phyloP scores from a whole-genome alignment of 1,140 invertebrate species.

The Platorchestia sp. region DNA sequence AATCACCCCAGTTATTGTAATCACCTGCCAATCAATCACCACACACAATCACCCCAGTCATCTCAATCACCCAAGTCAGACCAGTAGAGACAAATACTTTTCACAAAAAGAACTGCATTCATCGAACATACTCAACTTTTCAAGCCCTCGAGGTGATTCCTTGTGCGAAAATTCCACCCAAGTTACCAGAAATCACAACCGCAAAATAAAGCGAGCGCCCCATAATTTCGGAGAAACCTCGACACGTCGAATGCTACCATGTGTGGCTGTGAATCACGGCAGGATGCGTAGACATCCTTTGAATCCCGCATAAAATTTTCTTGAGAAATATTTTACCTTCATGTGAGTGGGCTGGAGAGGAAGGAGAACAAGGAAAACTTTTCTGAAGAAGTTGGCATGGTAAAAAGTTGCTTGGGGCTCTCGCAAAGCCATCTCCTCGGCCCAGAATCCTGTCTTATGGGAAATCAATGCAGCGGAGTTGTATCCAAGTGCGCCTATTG shows the following conservation, averaged over 20 bases:
- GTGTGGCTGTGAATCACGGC: neutral
- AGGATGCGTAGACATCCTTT: neutral
- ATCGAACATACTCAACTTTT: too few relatives aligned
- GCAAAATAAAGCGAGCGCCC: neutral
- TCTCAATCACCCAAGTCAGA: neutral
- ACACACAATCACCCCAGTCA: neutral
- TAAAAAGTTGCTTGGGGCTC: slow-evolving; percentile 32
- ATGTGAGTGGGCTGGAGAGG: neutral
- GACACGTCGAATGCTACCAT: neutral
- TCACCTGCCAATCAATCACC: too few relatives aligned
- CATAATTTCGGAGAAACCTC: neutral
- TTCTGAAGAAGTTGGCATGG: slow-evolving; percentile 12
- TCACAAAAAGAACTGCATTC: neutral
- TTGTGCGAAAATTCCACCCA: neutral
- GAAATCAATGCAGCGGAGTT: slow-evolving; percentile 52
- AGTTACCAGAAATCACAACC: neutral
- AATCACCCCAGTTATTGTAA: neutral
- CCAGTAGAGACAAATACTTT: neutral
- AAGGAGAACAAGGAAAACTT: slow-evolving; percentile 12
- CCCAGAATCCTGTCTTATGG: slow-evolving; percentile 30
- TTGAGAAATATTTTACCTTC: neutral
- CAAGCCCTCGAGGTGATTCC: neutral
- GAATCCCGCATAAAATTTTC: neutral
- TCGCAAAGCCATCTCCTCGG: slow-evolving; percentile 26
- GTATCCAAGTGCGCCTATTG: slow-evolving; percentile 43